Percentiles rank a stretch among this genome's conserved stretches.
These are phyloP conservation scores for Sphecodes monilicornis DNA, from an alignment of 2,888 invertebrate genomes.

Conservation along the genomic window DNA sequence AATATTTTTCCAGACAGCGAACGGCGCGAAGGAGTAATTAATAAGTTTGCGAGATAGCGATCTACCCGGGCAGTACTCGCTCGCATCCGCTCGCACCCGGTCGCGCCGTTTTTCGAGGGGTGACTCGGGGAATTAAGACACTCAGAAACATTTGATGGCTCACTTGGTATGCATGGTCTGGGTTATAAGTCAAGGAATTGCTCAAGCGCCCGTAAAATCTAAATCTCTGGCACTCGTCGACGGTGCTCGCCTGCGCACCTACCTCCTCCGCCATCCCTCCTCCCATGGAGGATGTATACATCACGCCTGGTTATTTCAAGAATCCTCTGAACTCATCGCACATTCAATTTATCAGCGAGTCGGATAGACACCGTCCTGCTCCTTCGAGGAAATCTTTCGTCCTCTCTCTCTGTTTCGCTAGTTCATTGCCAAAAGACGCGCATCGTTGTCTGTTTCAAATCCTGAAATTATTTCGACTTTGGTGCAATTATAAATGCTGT, in stretches of 20 bases:
- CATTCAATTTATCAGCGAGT: slow-evolving; percentile 81
- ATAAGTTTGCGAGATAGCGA: slow-evolving; percentile 1
- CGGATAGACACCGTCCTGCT: slow-evolving; percentile 35
- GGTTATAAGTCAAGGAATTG: slow-evolving; percentile 77
- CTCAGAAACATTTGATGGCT: slow-evolving; percentile 56
- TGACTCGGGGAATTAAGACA: slow-evolving; percentile 47
- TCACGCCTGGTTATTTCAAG: slow-evolving; percentile 76
- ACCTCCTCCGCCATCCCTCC: slow-evolving; percentile 35
- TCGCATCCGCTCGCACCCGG: not conserved
- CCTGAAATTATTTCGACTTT: no score
- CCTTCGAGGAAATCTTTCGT: slow-evolving; percentile 23
- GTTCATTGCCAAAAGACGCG: no score
- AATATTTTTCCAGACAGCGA: not conserved
- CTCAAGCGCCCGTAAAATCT: slow-evolving; percentile 79
- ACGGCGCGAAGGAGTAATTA: slow-evolving; percentile 7
- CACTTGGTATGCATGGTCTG: slow-evolving; percentile 74
- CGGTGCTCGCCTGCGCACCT: slow-evolving; percentile 47
- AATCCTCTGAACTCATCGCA: slow-evolving; percentile 80
- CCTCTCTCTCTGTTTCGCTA: not conserved
- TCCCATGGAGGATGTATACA: slow-evolving; percentile 61
- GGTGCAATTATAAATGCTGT: no score
- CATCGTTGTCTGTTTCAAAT: no score
- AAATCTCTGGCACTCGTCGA: slow-evolving; percentile 79
- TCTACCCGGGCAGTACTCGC: not conserved
- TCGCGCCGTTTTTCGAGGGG: slow-evolving; percentile 14